Conservation (phyloP, 2,113 vertebrate genomes). For the Peromyscus californicus region DNA sequence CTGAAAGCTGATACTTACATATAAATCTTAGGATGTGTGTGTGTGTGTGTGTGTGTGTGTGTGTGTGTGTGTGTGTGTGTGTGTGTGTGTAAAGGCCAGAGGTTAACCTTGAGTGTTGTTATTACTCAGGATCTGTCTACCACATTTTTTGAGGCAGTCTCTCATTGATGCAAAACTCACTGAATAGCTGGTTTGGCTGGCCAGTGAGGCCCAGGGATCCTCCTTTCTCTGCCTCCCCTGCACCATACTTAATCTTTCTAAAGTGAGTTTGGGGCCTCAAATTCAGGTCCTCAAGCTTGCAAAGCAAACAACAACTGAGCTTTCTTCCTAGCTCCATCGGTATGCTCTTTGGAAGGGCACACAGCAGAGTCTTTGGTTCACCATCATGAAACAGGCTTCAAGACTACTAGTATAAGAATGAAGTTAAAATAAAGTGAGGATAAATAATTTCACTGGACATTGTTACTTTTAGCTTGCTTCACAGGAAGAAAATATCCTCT, state of each 20-base stretch:
- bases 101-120: not conserved
- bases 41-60: not conserved
- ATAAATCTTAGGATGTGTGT: not conserved
- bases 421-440: slow-evolving; percentile 15
- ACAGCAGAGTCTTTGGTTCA: not conserved
- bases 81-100: no score
- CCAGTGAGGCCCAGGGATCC: not conserved
- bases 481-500: not conserved
- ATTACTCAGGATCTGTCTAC: not conserved
- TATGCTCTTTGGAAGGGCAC: not conserved
- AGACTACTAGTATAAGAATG: not conserved
- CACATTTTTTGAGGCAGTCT: not conserved
- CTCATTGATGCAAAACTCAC: not conserved
- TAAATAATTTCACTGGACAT: slow-evolving; percentile 24
- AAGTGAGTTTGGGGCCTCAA: not conserved
- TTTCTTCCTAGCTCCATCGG: not conserved
- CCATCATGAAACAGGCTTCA: not conserved
- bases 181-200: not conserved
- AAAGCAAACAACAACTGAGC: not conserved
- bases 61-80: not conserved
- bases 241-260: not conserved
- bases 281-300: not conserved
- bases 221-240: no score
- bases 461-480: not conserved
- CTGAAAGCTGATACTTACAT: not conserved